Conservation (phyloP, 2,797 vertebrate species). For the Aphelocoma californica region DNA sequence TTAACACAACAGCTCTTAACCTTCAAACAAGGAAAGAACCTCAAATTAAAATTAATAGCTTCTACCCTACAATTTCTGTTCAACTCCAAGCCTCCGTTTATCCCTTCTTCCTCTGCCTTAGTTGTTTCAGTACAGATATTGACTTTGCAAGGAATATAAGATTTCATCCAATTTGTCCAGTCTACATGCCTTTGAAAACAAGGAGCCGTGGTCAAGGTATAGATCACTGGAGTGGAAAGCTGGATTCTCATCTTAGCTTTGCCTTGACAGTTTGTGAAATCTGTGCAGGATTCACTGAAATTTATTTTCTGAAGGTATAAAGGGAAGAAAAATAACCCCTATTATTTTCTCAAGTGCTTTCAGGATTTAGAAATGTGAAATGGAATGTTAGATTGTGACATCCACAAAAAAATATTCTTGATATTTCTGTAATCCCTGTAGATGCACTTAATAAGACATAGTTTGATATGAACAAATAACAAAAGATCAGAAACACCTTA, state of each 20-base stretch:
- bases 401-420: neutral
- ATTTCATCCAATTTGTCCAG: neutral
- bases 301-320: slow-evolving; percentile 1
- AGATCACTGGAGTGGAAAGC: slow-evolving; percentile 13
- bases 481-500: neutral
- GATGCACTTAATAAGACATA: neutral
- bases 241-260: neutral
- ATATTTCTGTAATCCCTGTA: neutral
- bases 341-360: slow-evolving; percentile 33
- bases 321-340: neutral
- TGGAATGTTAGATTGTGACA: neutral
- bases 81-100: neutral
- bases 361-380: neutral
- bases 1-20: neutral
- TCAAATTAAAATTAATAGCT: neutral
- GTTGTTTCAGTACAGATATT: neutral
- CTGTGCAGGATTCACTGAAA: neutral
- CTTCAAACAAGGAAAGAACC: neutral
- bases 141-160: neutral
- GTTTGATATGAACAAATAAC: neutral
- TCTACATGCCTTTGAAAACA: neutral
- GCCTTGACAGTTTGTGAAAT: slow-evolving; percentile 11
- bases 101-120: neutral
- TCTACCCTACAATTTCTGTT: neutral
- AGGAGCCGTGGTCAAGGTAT: neutral